A percentile compares a stretch with the other conserved stretches of the same genome.
phyloP scores from a whole-genome alignment of 92 coral and sea anemone genomes.

The Paramuricea clavata region DNA sequence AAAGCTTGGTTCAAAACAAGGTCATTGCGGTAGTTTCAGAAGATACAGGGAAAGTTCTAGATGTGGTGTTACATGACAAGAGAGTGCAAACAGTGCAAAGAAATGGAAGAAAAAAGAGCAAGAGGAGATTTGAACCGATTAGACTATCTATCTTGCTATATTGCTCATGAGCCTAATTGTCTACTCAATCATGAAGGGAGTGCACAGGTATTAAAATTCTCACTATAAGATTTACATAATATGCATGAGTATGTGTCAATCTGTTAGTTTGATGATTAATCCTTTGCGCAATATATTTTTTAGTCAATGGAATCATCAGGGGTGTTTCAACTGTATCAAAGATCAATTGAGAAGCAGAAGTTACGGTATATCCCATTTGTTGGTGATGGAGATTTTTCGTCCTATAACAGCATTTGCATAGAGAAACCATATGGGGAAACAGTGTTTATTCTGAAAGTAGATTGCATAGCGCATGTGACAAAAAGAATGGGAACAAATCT shows the following conservation, averaged over 20 bases:
- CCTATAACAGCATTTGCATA: constrained; percentile 45
- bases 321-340: constrained; percentile 30
- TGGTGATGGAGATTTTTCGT: constrained; percentile 67
- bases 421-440: constrained; percentile 70
- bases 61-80: constrained; percentile 47
- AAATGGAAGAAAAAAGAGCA: constrained; percentile 38
- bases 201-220: constrained; percentile 67
- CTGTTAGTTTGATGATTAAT: too few relatives aligned
- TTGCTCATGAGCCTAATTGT: constrained; percentile 67
- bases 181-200: constrained; percentile 74
- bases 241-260: too few relatives aligned
- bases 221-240: too few relatives aligned
- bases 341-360: constrained; percentile 52
- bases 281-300: too few relatives aligned
- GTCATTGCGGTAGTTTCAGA: constrained; percentile 65
- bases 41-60: constrained; percentile 72
- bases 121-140: constrained; percentile 51
- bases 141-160: constrained; percentile 53
- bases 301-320: constrained; percentile 75
- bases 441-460: constrained; percentile 72
- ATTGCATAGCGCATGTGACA: constrained; percentile 72
- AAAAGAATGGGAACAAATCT: constrained; percentile 70
- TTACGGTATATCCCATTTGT: constrained; percentile 66
- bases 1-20: too few relatives aligned
- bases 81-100: constrained; percentile 52